A percentile compares a stretch with the other conserved stretches of the same genome.
These are phyloP conservation scores for Andinoacara biseriatus DNA, from an alignment of 2,113 vertebrate species.

Conservation along the genomic window DNA sequence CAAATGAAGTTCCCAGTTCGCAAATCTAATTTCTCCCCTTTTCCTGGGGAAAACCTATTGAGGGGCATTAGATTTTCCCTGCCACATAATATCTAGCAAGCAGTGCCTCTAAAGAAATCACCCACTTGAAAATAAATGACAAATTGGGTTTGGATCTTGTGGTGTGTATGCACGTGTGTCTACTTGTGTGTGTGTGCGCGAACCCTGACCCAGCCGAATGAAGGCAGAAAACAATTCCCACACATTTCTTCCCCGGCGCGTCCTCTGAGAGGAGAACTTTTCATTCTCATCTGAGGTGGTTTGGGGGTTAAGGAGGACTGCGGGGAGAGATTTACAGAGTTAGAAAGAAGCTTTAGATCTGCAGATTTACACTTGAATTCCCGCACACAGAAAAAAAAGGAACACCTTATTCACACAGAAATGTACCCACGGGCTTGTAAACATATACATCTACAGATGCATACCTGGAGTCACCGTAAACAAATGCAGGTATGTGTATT, in stretches of 20 bases:
- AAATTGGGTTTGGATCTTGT: slow-evolving; percentile 90
- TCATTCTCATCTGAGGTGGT: slow-evolving; percentile 38
- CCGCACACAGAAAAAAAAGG: not conserved
- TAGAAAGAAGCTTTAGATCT: not conserved
- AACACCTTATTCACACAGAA: not conserved
- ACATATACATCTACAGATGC: not conserved
- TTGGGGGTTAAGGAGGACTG: slow-evolving; percentile 46
- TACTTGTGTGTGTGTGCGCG: not conserved
- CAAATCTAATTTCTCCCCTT: slow-evolving; percentile 89
- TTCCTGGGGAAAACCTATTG: slow-evolving; percentile 88
- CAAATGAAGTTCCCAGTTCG: slow-evolving; percentile 93
- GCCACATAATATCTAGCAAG: slow-evolving; percentile 94
- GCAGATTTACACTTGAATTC: not conserved
- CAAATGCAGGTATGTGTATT: not conserved
- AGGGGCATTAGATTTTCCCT: slow-evolving; percentile 97
- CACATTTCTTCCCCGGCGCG: slow-evolving; percentile 2
- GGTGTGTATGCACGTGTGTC: slow-evolving; percentile 71
- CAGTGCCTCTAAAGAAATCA: slow-evolving; percentile 93
- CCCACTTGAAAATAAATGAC: slow-evolving; percentile 90
- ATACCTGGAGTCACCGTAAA: not conserved
- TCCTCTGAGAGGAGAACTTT: slow-evolving; percentile 37
- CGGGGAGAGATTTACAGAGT: slow-evolving; percentile 37
- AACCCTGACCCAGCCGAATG: slow-evolving; percentile 36
- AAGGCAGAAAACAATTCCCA: slow-evolving; percentile 43
- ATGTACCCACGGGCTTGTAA: slow-evolving; percentile 5